A percentile compares a stretch with the other conserved stretches of the same genome.
Conservation (phyloP, 2,113 vertebrate genomes). For the Delphinus delphis region DNA sequence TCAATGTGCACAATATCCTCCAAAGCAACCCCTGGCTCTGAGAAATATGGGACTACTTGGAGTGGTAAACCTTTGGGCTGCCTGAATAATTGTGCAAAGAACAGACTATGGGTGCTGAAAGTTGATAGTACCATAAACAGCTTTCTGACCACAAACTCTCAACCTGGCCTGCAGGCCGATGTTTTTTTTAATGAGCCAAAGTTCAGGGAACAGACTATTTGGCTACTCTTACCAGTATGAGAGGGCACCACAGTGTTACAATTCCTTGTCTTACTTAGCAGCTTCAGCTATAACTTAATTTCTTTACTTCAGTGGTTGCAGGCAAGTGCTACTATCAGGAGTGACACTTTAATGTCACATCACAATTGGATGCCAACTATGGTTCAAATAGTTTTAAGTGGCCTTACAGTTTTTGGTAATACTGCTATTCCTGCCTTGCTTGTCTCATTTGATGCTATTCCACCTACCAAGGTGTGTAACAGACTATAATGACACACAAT, state of each 20-base stretch:
- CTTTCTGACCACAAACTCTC: not conserved
- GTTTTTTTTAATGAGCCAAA: conserved; percentile 7
- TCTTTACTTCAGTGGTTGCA: not conserved
- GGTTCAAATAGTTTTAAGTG: not conserved
- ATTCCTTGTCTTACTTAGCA: not conserved
- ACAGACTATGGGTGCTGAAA: not conserved
- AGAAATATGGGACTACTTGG: not conserved
- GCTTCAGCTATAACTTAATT: not conserved
- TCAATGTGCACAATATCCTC: not conserved
- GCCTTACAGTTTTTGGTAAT: not conserved
- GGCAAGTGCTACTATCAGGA: not conserved
- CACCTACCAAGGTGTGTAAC: not conserved
- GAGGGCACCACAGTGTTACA: not conserved
- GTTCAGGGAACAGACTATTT: not conserved
- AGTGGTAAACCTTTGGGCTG: not conserved
- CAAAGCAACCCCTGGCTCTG: not conserved
- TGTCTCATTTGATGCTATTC: not conserved
- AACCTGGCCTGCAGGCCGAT: not conserved
- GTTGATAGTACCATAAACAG: not conserved
- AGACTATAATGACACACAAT: not conserved
- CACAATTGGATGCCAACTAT: not conserved
- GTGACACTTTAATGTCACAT: not conserved
- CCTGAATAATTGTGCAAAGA: not conserved
- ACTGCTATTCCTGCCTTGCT: not conserved
- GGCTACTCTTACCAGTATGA: not conserved